These are phyloP conservation scores for Patiria miniata DNA, from an alignment of 35 echinoderm and acorn worm species.

Conservation along the genomic window DNA sequence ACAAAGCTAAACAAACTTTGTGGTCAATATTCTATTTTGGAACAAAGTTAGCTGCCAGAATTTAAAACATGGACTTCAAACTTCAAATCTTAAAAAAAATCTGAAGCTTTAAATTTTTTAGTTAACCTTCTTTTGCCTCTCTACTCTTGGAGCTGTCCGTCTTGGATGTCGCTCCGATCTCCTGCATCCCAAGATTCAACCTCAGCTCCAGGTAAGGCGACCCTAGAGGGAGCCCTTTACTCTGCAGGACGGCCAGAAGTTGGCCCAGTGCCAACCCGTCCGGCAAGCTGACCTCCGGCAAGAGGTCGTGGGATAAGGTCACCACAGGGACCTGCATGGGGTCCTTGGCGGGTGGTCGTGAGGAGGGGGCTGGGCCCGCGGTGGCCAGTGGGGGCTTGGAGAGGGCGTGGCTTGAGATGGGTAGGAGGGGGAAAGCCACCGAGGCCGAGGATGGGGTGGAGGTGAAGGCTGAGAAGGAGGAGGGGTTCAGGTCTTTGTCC, in stretches of 20 bases:
- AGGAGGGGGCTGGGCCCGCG: conserved; percentile 6
- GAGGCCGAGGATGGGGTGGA: conserved; percentile 7
- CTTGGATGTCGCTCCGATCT: conserved; percentile 54
- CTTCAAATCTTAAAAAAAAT: no score
- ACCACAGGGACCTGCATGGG: conserved; percentile 64
- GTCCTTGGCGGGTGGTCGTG: not conserved
- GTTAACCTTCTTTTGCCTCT: conserved; percentile 75
- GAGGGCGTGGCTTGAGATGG: conserved; percentile 2
- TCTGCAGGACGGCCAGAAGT: conserved; percentile 65
- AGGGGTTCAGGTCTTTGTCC: not conserved
- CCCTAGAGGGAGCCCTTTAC: conserved; percentile 67
- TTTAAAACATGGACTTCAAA: no score
- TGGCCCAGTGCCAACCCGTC: conserved; percentile 72
- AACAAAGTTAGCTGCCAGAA: no score
- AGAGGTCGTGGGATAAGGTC: conserved; percentile 59
- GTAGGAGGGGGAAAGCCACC: conserved; percentile 6
- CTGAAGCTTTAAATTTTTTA: not conserved
- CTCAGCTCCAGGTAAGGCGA: conserved; percentile 69
- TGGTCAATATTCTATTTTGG: no score
- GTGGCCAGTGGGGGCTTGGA: not conserved
- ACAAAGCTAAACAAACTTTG: no score
- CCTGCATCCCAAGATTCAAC: conserved; percentile 56
- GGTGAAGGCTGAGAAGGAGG: conserved; percentile 9
- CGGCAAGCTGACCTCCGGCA: conserved; percentile 63
- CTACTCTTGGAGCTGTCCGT: conserved; percentile 85